Evolutionary conservation across 2,888 invertebrate species (phyloP).

Genomic region (Omphaloscelis lunosa): DNA sequence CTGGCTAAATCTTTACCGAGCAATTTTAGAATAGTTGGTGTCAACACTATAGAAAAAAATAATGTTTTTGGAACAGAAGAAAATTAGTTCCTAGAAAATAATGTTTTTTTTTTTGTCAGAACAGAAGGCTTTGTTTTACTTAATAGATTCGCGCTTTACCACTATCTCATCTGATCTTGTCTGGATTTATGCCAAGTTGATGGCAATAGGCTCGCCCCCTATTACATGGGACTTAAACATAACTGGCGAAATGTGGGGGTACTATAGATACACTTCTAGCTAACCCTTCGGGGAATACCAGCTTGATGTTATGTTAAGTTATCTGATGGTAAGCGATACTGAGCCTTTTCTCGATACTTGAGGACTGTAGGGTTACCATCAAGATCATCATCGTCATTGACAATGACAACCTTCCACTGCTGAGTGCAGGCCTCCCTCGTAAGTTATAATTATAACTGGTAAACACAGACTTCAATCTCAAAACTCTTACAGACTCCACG

Average conservation of each 20-base stretch:
- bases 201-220: too few species aligned
- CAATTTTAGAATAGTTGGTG: constrained; percentile 1
- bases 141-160: neutral
- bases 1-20: neutral
- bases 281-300: too few species aligned
- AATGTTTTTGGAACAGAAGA: neutral
- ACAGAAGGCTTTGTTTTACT: neutral
- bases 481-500: neutral
- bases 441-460: neutral
- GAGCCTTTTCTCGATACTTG: neutral
- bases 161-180: neutral
- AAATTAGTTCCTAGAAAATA: neutral
- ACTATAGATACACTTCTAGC: too few species aligned
- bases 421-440: neutral
- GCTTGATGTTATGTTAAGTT: too few species aligned
- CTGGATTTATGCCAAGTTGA: too few species aligned
- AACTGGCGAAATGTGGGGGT: too few species aligned
- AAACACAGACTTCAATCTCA: neutral
- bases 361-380: too few species aligned
- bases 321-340: neutral
- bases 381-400: neutral
- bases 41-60: neutral
- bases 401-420: neutral
- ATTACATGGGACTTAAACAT: too few species aligned
- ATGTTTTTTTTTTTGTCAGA: neutral